phyloP scores from a whole-genome alignment of 1,140 invertebrate genomes.

The Zaprionus davidi region DNA sequence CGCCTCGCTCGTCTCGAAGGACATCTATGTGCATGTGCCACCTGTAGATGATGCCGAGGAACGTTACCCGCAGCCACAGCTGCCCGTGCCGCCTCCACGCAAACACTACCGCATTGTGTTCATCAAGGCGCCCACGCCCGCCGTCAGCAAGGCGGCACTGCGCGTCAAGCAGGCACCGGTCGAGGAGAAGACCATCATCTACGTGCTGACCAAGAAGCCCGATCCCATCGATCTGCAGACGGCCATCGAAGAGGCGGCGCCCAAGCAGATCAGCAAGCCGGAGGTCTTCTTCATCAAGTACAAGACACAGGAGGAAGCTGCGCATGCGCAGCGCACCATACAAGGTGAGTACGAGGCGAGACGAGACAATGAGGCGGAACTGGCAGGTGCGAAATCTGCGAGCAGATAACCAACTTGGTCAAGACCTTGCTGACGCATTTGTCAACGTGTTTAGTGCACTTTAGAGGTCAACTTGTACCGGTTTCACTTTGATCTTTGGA shows the following conservation, averaged over 20 bases:
- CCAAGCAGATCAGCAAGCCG: constrained; percentile 89
- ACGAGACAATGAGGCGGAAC: neutral
- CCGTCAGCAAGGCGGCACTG: constrained; percentile 87
- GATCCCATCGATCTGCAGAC: constrained; percentile 86
- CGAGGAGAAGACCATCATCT: constrained; percentile 94
- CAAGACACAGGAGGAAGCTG: constrained; percentile 88
- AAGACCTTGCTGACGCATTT: constrained; percentile 40
- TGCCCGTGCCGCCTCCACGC: constrained; percentile 85
- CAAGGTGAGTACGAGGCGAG: constrained; percentile 65
- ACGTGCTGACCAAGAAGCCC: constrained; percentile 93
- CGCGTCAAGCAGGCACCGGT: constrained; percentile 87
- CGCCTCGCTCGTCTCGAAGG: constrained; percentile 67
- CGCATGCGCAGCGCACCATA: constrained; percentile 82
- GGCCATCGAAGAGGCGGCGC: constrained; percentile 86
- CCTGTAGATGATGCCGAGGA: constrained; percentile 68
- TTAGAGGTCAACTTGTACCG: constrained; percentile 38
- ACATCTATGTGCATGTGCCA: constrained; percentile 82
- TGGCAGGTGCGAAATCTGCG: neutral
- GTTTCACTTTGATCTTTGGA: constrained; percentile 14
- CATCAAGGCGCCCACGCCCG: constrained; percentile 91
- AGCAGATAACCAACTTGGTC: constrained; percentile 13
- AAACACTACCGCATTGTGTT: constrained; percentile 95
- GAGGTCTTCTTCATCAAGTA: constrained; percentile 91
- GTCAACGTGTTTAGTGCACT: constrained; percentile 27
- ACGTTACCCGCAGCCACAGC: constrained; percentile 42